A percentile compares a stretch with the other conserved stretches of the same genome.
phyloP scores from a whole-genome alignment of 2,113 vertebrate genomes.

The Engystomops pustulosus region DNA sequence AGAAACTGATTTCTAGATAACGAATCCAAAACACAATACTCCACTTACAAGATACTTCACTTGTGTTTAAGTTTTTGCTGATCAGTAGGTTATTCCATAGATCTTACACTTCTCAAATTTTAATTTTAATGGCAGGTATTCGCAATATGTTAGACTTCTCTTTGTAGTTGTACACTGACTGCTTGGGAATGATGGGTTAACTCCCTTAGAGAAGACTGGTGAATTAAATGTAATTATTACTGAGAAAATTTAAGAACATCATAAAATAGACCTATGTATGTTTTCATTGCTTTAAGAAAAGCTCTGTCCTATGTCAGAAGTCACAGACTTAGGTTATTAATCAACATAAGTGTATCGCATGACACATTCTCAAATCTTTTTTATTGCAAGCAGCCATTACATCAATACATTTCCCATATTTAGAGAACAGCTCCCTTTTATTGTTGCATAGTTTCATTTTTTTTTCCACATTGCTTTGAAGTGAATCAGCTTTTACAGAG shows the following conservation, averaged over 20 bases:
- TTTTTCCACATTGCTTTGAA: not conserved
- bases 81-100: not conserved
- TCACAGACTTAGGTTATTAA: constrained; percentile 7
- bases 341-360: not conserved
- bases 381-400: constrained; percentile 10
- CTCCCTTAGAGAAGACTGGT: not conserved
- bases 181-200: not conserved
- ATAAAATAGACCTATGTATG: constrained; percentile 33
- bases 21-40: too few species aligned
- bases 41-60: too few species aligned
- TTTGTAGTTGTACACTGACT: not conserved
- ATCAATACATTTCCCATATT: constrained; percentile 2
- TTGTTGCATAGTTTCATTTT: not conserved
- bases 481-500: not conserved
- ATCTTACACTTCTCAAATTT: constrained; percentile 2
- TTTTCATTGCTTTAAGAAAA: constrained; percentile 31
- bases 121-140: not conserved
- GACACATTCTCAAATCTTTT: constrained; percentile 26
- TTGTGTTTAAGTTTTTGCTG: not conserved
- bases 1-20: too few species aligned
- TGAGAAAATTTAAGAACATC: constrained; percentile 19
- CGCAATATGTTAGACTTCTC: not conserved
- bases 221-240: constrained; percentile 28
- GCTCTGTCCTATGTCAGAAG: constrained; percentile 28
- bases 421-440: not conserved